Percentiles rank a stretch among this genome's conserved stretches.
These are phyloP conservation scores for Edolisoma coerulescens DNA, from an alignment of 2,113 vertebrate species.

Conservation along the genomic window DNA sequence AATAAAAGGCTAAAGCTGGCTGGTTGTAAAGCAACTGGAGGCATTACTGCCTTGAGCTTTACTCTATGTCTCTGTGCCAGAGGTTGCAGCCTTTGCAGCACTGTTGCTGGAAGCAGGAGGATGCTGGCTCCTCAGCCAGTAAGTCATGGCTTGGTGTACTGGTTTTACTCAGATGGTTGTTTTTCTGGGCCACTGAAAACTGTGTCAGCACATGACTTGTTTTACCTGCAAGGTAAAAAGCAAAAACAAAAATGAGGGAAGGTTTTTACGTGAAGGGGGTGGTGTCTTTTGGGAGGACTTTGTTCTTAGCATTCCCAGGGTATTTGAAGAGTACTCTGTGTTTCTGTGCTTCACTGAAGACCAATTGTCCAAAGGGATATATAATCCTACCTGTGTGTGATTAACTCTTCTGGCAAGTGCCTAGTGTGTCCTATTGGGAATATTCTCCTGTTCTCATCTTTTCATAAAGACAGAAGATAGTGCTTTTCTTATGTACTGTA, in stretches of 20 bases:
- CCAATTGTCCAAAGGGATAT: neutral
- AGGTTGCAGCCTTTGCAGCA: neutral
- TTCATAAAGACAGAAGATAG: neutral
- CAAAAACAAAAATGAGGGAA: neutral
- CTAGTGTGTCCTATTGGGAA: neutral
- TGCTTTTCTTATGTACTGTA: neutral
- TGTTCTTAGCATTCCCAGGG: neutral
- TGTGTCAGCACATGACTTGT: neutral
- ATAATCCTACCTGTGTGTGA: neutral
- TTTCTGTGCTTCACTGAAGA: neutral
- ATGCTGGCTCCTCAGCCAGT: neutral
- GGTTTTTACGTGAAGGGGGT: neutral
- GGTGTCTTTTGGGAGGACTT: neutral
- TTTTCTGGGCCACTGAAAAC: neutral
- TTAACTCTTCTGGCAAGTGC: neutral
- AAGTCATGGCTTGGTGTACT: neutral
- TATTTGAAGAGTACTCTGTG: neutral
- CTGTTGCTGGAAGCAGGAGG: neutral
- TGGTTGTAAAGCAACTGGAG: neutral
- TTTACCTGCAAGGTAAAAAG: neutral
- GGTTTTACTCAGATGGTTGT: neutral
- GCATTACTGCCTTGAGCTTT: neutral
- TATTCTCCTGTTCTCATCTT: neutral
- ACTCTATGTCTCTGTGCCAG: neutral
- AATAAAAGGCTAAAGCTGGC: neutral